Evolutionary conservation across 2,113 vertebrate species (phyloP).

Genomic region (Channa maculata): DNA sequence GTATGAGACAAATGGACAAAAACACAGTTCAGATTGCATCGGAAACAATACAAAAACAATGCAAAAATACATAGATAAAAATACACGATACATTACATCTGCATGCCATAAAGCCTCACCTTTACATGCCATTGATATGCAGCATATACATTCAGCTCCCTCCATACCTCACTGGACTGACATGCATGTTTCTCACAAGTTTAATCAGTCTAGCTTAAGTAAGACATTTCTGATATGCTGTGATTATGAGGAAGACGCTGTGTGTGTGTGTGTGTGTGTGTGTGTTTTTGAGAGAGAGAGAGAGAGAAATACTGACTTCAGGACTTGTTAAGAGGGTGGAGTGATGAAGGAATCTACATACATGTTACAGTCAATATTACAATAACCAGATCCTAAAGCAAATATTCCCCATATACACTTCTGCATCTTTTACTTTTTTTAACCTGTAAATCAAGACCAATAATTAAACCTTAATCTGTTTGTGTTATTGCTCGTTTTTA

Average conservation of each 20-base stretch:
- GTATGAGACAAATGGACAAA: no score
- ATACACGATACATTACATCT: no score
- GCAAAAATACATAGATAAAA: no score
- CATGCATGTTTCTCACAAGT: slow-evolving; percentile 27
- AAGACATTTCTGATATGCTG: slow-evolving; percentile 49
- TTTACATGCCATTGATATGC: slow-evolving; percentile 32
- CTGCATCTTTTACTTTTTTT: background rate
- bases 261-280: background rate
- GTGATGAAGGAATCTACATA: slow-evolving; percentile 16
- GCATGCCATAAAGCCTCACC: slow-evolving; percentile 7
- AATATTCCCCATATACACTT: background rate
- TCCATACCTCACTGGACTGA: slow-evolving; percentile 16
- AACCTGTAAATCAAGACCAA: background rate
- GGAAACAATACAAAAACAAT: no score
- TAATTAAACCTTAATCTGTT: background rate
- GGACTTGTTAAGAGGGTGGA: slow-evolving; percentile 38
- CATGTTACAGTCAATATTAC: slow-evolving; percentile 15
- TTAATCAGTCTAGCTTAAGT: slow-evolving; percentile 32
- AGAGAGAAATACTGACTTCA: slow-evolving; percentile 8
- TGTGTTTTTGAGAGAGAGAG: background rate
- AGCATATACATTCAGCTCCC: background rate
- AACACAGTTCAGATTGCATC: no score
- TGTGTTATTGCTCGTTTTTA: background rate
- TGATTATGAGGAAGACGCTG: slow-evolving; percentile 28
- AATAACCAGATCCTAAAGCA: background rate